These are phyloP conservation scores for Dicrostonyx torquatus DNA, from an alignment of 2,797 vertebrate genomes.

Conservation along the genomic window DNA sequence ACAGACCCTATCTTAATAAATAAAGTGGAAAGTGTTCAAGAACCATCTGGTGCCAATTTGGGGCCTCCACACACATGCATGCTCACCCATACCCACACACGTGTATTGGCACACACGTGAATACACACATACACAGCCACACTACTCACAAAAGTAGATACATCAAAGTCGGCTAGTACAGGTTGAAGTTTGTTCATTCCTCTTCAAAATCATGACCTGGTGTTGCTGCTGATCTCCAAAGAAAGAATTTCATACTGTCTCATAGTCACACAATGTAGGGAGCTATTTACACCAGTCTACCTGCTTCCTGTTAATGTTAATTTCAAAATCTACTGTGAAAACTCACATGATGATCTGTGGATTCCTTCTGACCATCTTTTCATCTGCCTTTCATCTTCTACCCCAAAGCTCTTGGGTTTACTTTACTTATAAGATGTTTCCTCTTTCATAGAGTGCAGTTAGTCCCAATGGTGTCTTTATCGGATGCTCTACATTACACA, in stretches of 20 bases:
- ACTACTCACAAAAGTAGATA: not conserved
- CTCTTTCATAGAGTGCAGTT: not conserved
- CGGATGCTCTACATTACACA: slow-evolving; percentile 12
- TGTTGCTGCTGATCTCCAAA: not conserved
- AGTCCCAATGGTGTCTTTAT: slow-evolving; percentile 49
- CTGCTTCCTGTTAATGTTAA: not conserved
- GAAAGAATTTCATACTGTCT: not conserved
- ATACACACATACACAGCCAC: not conserved
- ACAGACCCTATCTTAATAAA: not conserved
- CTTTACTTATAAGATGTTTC: slow-evolving; percentile 23
- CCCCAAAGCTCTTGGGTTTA: slow-evolving; percentile 36
- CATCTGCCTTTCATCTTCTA: slow-evolving; percentile 10
- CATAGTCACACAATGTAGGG: not conserved
- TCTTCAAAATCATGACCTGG: not conserved
- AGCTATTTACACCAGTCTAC: not conserved
- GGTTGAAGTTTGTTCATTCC: not conserved
- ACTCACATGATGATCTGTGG: not conserved
- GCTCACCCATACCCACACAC: not conserved
- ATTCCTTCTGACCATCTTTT: slow-evolving; percentile 50
- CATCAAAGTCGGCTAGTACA: not conserved
- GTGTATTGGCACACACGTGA: not conserved
- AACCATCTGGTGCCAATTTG: not conserved
- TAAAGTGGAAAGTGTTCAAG: not conserved
- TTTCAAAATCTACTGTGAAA: slow-evolving; percentile 7
- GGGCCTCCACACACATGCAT: not conserved